phyloP scores from a whole-genome alignment of 2,888 invertebrate species.

The Rhagonycha fulva region DNA sequence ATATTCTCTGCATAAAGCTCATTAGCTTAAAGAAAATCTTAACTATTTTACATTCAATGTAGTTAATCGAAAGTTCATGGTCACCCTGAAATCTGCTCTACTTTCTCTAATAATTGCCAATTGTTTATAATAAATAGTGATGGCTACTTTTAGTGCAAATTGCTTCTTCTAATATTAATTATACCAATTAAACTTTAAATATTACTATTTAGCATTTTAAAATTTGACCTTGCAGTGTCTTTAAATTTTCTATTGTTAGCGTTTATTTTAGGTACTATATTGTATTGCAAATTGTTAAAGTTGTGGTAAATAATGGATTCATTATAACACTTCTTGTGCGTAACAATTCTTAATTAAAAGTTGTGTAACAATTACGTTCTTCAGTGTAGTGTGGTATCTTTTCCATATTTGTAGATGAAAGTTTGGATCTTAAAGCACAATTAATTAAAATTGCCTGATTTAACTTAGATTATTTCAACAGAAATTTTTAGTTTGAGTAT shows the following conservation, averaged over 20 bases:
- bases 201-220: neutral
- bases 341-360: neutral
- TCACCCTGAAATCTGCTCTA: constrained; percentile 37
- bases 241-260: neutral
- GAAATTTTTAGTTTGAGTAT: too few species aligned
- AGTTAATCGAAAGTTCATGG: constrained; percentile 42
- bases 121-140: neutral
- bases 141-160: neutral
- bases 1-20: neutral
- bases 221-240: neutral
- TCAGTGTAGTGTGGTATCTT: neutral
- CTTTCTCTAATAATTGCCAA: constrained; percentile 34
- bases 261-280: neutral
- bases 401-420: neutral
- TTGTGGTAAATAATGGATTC: neutral
- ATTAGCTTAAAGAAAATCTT: neutral
- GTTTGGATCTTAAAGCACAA: neutral
- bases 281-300: neutral
- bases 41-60: neutral
- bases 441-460: too few species aligned
- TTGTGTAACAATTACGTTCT: neutral
- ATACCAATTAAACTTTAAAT: neutral
- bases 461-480: too few species aligned
- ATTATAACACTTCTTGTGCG: neutral
- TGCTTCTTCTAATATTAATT: neutral